A percentile compares a stretch with the other conserved stretches of the same genome.
Conservation (phyloP, 1,140 invertebrate species). For the Leucophenga varia region DNA sequence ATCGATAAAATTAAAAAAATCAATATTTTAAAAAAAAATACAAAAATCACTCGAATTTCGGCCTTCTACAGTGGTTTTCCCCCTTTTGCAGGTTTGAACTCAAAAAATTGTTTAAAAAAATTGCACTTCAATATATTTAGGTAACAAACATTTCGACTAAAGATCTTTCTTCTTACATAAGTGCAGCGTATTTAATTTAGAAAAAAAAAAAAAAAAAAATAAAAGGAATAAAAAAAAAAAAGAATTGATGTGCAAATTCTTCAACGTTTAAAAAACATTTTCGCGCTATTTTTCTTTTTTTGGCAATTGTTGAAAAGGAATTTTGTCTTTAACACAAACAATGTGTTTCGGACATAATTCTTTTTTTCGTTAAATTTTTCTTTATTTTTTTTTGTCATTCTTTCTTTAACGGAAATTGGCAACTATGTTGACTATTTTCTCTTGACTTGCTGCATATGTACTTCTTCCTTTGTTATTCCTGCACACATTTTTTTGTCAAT, state of each 20-base stretch:
- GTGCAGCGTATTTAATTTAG: too few relatives aligned
- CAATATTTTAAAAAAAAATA: too few relatives aligned
- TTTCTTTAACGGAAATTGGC: conserved; percentile 37
- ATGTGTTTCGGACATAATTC: conserved; percentile 55
- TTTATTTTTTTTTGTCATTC: conserved; percentile 1
- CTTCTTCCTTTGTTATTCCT: conserved; percentile 6
- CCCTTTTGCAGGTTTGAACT: too few relatives aligned
- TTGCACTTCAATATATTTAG: too few relatives aligned
- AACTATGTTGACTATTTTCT: conserved; percentile 39
- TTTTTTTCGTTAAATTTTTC: conserved; percentile 11
- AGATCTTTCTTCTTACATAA: too few relatives aligned
- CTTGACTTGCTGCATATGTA: conserved; percentile 49
- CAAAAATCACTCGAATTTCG: too few relatives aligned
- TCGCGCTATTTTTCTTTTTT: conserved; percentile 14
- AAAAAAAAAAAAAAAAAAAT: too few relatives aligned
- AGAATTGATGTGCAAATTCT: conserved; percentile 4
- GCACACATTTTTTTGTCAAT: not conserved
- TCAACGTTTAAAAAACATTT: conserved; percentile 39
- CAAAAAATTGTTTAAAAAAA: too few relatives aligned
- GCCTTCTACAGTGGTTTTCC: too few relatives aligned
- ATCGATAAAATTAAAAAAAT: too few relatives aligned
- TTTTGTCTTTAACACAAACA: conserved; percentile 53
- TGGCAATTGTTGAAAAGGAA: conserved; percentile 35
- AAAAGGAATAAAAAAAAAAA: conserved; percentile 7
- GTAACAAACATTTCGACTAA: too few relatives aligned